A percentile compares a stretch with the other conserved stretches of the same genome.
Evolutionary conservation across 1,140 invertebrate species (phyloP).

Genomic region (Lysiphlebus fabarum): DNA sequence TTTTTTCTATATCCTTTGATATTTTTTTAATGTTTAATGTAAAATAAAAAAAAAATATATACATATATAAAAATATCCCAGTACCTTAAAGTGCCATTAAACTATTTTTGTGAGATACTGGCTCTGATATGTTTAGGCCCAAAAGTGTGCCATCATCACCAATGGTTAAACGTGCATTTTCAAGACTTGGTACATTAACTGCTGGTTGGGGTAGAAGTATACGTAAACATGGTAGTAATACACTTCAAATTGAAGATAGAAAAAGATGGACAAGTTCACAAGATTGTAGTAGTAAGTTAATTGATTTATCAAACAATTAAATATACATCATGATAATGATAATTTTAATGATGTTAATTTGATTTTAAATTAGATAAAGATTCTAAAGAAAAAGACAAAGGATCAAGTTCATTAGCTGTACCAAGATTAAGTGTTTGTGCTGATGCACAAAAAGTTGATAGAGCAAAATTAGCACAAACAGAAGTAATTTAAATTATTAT

Average conservation of each 20-base stretch:
- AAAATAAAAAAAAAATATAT: not conserved
- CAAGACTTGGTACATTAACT: conserved; percentile 80
- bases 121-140: conserved; percentile 63
- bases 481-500: conserved; percentile 63
- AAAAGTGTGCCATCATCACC: conserved; percentile 91
- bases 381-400: conserved; percentile 69
- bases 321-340: not conserved
- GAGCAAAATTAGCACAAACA: conserved; percentile 84
- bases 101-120: conserved; percentile 55
- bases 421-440: conserved; percentile 88
- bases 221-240: conserved; percentile 70
- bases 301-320: conserved; percentile 6
- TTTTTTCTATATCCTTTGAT: not conserved
- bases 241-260: conserved; percentile 75
- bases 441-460: conserved; percentile 89
- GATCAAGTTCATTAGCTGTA: conserved; percentile 68
- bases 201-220: conserved; percentile 86
- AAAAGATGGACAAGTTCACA: conserved; percentile 90
- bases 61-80: conserved; percentile 27
- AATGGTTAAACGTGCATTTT: conserved; percentile 91
- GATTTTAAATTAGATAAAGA: conserved; percentile 68
- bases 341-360: conserved; percentile 12
- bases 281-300: conserved; percentile 80
- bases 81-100: conserved; percentile 46
- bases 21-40: too few relatives aligned